Evolutionary conservation across 2,888 invertebrate species (phyloP).

Genomic region (Macrophya alboannulata): DNA sequence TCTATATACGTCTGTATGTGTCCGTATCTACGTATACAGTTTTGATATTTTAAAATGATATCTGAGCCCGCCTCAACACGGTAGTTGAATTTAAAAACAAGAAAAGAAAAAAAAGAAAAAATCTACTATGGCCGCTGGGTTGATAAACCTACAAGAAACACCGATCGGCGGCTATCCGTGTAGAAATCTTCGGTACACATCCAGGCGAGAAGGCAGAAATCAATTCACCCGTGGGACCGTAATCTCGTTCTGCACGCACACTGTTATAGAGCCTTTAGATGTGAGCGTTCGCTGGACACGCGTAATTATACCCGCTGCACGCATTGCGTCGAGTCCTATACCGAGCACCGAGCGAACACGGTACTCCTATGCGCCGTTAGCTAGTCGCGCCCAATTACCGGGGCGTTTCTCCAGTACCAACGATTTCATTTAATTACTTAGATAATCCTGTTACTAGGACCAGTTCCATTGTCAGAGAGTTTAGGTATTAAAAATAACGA

Average conservation of each 20-base stretch:
- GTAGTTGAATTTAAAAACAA: constrained; percentile 32
- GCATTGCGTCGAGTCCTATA: constrained; percentile 51
- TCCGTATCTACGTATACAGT: background rate
- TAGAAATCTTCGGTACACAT: constrained; percentile 51
- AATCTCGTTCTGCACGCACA: constrained; percentile 71
- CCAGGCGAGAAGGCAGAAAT: constrained; percentile 53
- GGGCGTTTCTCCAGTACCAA: constrained; percentile 44
- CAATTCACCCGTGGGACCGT: constrained; percentile 77
- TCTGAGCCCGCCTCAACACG: constrained; percentile 41
- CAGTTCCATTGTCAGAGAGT: constrained; percentile 23
- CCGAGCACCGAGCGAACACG: constrained; percentile 40
- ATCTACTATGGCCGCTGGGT: constrained; percentile 47
- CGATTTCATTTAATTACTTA: constrained; percentile 43
- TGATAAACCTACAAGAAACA: constrained; percentile 50
- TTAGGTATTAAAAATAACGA: background rate
- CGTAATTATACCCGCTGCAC: constrained; percentile 54
- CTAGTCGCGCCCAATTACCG: constrained; percentile 54
- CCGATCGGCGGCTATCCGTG: constrained; percentile 31
- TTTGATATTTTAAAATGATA: constrained; percentile 19
- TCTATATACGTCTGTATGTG: background rate
- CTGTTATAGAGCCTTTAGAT: background rate
- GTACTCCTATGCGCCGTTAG: constrained; percentile 55
- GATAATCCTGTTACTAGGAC: constrained; percentile 16
- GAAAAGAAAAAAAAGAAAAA: background rate
- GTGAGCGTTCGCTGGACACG: constrained; percentile 26